Base-by-base conservation (phyloP, 1,140 invertebrate species). In the Gerris buenoi region DNA sequence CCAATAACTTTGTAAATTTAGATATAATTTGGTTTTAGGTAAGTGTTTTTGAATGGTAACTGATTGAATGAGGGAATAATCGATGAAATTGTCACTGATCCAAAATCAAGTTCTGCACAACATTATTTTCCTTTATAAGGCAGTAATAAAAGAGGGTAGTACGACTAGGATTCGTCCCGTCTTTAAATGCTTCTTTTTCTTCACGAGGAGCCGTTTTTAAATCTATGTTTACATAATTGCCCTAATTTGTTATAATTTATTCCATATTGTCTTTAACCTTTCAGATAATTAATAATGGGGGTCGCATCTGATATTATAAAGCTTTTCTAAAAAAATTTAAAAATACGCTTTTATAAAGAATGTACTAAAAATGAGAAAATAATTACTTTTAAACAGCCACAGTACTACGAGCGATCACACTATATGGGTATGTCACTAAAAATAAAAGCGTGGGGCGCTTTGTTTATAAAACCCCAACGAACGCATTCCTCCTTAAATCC, bases 271-370 rank as follows among this genome's bases (percentile, higher is more conserved):
- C 3, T 60, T 15, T 22, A 5, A 15, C 3, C 10, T 22, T 60
- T 60, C 23, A 15, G 58, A 22, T 13, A 22, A 60, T 60, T 14
- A 5, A 22, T 14, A 25, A 60, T 60, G 5, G 23, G 72, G 22
- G 71, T 79, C 0, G 73, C 23, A 3, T 60, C 58, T 5, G 58
- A 60, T 60, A 60, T 60, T 60, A 25, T 3, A 15, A 60, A 22
- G 58, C 58, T 14, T 60, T 60, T 60, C 22, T 60, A 60, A 10
- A 60, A 60, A n/a, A n/a, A n/a, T n/a, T n/a, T n/a, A n/a, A n/a
- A n/a, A n/a, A n/a, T n/a, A n/a, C n/a, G n/a, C n/a, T n/a, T n/a
- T n/a, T n/a, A n/a, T n/a, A n/a, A n/a, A n/a, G n/a, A n/a, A n/a
- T n/a, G n/a, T n/a, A n/a, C n/a, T n/a, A n/a, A n/a, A n/a, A n/a